Percentiles rank a stretch among this genome's conserved stretches.
phyloP scores from a whole-genome alignment of 2,113 vertebrate species.

The Antechinus stuartii region DNA sequence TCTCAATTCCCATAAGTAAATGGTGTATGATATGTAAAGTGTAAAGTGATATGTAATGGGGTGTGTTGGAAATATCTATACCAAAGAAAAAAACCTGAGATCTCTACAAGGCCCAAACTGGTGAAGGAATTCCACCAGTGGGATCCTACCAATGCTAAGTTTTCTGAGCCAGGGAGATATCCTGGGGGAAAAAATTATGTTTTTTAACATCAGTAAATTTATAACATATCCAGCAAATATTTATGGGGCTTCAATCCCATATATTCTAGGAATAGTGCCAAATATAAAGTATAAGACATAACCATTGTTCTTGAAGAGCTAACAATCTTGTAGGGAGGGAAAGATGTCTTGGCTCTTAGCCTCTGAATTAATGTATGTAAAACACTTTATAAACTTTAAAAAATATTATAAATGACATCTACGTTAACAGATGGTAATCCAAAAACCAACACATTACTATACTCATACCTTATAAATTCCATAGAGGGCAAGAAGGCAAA shows the following conservation, averaged over 20 bases:
- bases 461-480: neutral
- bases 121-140: neutral
- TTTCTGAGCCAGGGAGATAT: neutral
- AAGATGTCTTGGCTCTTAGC: neutral
- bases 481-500: neutral
- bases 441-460: neutral
- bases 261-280: neutral
- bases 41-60: neutral
- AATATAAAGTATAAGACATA: neutral
- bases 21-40: neutral
- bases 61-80: neutral
- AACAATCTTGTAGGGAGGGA: neutral
- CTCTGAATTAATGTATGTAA: neutral
- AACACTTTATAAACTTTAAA: neutral
- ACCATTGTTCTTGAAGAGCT: neutral
- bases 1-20: neutral
- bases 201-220: neutral
- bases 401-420: neutral
- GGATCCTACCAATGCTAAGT: neutral
- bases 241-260: neutral
- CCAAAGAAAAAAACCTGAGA: neutral
- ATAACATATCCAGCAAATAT: neutral
- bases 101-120: neutral
- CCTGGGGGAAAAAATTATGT: neutral
- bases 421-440: neutral